A percentile compares a stretch with the other conserved stretches of the same genome.
Conservation (phyloP, 2,888 invertebrate genomes). For the Apamea crenata region DNA sequence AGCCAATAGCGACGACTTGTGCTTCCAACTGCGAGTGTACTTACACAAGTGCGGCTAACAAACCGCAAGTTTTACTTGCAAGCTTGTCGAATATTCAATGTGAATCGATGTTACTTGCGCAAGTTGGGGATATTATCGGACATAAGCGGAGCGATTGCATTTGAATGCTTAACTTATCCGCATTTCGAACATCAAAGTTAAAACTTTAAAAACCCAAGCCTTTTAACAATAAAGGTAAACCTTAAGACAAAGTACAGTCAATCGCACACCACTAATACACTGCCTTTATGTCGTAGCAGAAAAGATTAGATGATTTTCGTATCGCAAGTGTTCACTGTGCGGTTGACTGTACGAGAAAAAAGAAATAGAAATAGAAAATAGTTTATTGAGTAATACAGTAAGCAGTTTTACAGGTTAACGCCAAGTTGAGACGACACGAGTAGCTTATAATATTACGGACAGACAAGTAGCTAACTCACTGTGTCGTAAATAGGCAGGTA, state of each 20-base stretch:
- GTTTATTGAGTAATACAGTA: background rate
- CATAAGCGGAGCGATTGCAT: too few species aligned
- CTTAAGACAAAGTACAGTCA: too few species aligned
- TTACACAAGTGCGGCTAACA: constrained; percentile 31
- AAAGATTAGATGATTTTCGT: too few species aligned
- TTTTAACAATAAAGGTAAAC: too few species aligned
- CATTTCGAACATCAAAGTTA: background rate
- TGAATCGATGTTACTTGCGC: constrained; percentile 22
- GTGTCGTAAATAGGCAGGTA: background rate
- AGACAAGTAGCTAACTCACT: background rate
- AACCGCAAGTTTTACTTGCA: constrained; percentile 22
- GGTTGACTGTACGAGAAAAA: background rate
- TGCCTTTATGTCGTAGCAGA: background rate
- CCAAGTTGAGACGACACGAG: background rate
- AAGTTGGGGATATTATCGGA: constrained; percentile 33
- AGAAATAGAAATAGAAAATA: background rate
- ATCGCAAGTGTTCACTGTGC: too few species aligned
- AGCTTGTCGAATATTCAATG: constrained; percentile 41
- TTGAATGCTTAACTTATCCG: background rate
- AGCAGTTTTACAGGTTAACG: background rate
- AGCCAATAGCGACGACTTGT: constrained; percentile 15
- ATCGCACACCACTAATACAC: too few species aligned
- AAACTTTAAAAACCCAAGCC: background rate
- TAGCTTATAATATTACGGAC: too few species aligned
- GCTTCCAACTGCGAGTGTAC: constrained; percentile 12